A percentile compares a stretch with the other conserved stretches of the same genome.
Conservation (phyloP, 2,797 vertebrate genomes). For the Fistularia commersonii region DNA sequence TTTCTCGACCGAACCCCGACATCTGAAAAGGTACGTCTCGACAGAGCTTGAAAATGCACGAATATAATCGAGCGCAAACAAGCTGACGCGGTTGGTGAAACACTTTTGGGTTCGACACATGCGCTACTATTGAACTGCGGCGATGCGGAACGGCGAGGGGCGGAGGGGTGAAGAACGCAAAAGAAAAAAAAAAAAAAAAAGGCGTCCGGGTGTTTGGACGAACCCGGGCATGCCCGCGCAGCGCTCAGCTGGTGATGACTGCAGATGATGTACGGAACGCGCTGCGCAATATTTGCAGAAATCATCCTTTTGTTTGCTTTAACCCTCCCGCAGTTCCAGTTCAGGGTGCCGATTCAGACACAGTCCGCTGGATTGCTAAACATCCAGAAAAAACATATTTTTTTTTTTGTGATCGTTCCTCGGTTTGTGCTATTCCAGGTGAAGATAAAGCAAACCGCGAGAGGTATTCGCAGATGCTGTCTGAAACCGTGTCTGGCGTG, state of each 20-base stretch:
- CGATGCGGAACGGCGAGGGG: slow-evolving; percentile 10
- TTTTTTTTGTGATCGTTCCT: too few species aligned
- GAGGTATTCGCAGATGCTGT: slow-evolving; percentile 1
- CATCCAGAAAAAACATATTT: not conserved
- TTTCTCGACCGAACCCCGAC: too few species aligned
- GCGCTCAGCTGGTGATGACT: not conserved
- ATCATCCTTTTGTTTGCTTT: slow-evolving; percentile 24
- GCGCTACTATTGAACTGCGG: not conserved
- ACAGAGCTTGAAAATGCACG: too few species aligned
- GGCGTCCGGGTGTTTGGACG: not conserved
- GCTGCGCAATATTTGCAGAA: not conserved
- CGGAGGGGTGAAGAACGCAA: not conserved
- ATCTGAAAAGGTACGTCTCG: too few species aligned
- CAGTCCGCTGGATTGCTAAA: not conserved
- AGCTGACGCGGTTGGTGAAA: not conserved
- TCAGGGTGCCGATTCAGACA: not conserved
- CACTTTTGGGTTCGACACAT: not conserved
- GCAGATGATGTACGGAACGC: not conserved
- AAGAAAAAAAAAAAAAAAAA: not conserved
- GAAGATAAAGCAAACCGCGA: not conserved
- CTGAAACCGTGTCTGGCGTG: slow-evolving; percentile 2
- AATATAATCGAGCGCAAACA: not conserved
- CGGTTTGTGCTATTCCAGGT: too few species aligned
- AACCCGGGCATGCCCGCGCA: not conserved
- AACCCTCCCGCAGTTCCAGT: not conserved